Evolutionary conservation across 2,797 vertebrate genomes (phyloP), one percentile per base, ranked within the genome.

Genomic region (Streptopelia turtur): DNA sequence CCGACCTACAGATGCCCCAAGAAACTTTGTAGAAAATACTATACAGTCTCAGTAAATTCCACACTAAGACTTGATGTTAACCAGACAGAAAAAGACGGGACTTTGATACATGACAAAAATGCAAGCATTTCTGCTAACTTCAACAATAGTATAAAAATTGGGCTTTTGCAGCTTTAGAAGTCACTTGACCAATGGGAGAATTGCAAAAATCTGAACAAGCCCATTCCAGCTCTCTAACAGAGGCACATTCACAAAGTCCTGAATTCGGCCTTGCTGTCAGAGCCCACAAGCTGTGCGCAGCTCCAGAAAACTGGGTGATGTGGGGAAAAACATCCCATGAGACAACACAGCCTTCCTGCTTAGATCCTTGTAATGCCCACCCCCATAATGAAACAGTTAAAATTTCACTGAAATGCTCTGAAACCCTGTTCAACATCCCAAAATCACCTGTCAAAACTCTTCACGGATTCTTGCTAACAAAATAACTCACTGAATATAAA

Each of bases 101-200:
- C 37, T 47, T n/a, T 14, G 13, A 16, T 37, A 82, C 3, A 6
- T 17, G 31, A 57, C 24, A 83, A 83, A 86, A 79, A 37, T 2
- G 1, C 27, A 71, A 66, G 49, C 1, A 0, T 59, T 84, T 60
- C 70, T 20, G 30, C n/a, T 45, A 50, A 81, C 28, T 31, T 63
- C 66, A 53, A 47, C 6, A 28, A 35, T 17, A 45, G 18, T 20
- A 78, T 8, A 75, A 83, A 92, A 83, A 65, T 4, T n/a, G 52
- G 15, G 25, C 4, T 66, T 88, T 64, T 75, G 53, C 28, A 83
- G 69, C 50, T 94, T 90, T 24, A 39, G 55, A 87, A 89, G 35
- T 69, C 55, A 72, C 39, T 45, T 41, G 69, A 55, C 60, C 60
- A 69, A 72, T 6, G 7, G 39, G 80, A 81, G 28, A 82, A 71